phyloP scores from a whole-genome alignment of 2,888 invertebrate species.

The Spatulosminthurus flaviceps region DNA sequence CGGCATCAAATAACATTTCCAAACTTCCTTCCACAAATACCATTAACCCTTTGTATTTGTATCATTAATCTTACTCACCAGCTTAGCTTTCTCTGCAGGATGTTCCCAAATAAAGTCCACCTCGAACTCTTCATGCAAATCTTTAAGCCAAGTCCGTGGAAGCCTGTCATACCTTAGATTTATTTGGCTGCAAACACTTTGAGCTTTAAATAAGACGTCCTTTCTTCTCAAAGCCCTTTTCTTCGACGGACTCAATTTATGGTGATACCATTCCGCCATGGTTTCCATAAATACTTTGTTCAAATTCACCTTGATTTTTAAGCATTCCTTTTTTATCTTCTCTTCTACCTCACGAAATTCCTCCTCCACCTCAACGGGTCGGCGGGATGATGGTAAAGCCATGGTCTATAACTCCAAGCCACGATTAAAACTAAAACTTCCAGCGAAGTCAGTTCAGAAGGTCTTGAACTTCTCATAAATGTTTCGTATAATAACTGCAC shows the following conservation, averaged over 20 bases:
- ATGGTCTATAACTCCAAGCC: too few species aligned
- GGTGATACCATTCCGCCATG: constrained; percentile 20
- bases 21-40: constrained; percentile 1
- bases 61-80: neutral
- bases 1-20: neutral
- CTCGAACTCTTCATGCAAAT: constrained; percentile 9
- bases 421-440: too few species aligned
- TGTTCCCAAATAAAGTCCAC: constrained; percentile 12
- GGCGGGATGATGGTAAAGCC: constrained; percentile 31
- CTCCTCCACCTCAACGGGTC: constrained; percentile 33
- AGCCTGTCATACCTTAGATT: constrained; percentile 14
- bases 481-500: too few species aligned
- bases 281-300: constrained; percentile 17
- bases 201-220: constrained; percentile 18
- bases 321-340: neutral
- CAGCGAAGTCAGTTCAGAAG: too few species aligned
- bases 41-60: too few species aligned
- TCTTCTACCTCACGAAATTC: neutral
- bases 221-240: neutral
- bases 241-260: neutral
- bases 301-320: constrained; percentile 20
- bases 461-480: too few species aligned
- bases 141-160: constrained; percentile 21
- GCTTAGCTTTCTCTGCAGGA: constrained; percentile 5
- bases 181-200: neutral